A percentile compares a stretch with the other conserved stretches of the same genome.
phyloP scores from a whole-genome alignment of 2,113 vertebrate species.

The Chinchilla lanigera region DNA sequence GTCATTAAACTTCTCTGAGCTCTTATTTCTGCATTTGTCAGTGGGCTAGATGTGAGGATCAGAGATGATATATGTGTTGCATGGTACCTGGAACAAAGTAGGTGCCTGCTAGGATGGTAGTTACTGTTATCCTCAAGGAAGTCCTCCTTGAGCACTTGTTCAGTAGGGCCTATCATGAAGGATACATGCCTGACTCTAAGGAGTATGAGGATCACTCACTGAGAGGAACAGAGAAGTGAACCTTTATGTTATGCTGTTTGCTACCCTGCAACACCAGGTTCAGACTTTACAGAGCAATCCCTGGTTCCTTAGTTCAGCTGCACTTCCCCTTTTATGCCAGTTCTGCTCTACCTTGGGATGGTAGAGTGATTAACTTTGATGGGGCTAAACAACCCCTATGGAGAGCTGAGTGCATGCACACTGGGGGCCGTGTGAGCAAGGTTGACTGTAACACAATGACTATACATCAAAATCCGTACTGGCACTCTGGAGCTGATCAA shows the following conservation, averaged over 20 bases:
- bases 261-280: not conserved
- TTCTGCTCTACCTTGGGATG: not conserved
- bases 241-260: not conserved
- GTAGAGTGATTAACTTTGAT: not conserved
- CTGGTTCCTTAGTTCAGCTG: not conserved
- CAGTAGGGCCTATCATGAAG: not conserved
- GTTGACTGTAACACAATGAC: no score
- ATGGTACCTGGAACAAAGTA: accelerated
- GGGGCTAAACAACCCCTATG: not conserved
- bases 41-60: not conserved
- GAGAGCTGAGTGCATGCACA: not conserved
- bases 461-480: not conserved
- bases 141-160: not conserved
- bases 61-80: not conserved
- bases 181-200: no score
- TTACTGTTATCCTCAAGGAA: not conserved
- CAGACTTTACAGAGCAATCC: not conserved
- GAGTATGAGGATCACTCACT: accelerated
- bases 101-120: not conserved
- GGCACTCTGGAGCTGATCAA: not conserved
- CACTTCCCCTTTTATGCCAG: not conserved
- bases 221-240: not conserved
- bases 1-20: not conserved
- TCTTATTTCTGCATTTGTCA: not conserved
- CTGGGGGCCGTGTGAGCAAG: not conserved